phyloP scores from a whole-genome alignment of 2,888 invertebrate genomes.

The Crocallis elinguaria region DNA sequence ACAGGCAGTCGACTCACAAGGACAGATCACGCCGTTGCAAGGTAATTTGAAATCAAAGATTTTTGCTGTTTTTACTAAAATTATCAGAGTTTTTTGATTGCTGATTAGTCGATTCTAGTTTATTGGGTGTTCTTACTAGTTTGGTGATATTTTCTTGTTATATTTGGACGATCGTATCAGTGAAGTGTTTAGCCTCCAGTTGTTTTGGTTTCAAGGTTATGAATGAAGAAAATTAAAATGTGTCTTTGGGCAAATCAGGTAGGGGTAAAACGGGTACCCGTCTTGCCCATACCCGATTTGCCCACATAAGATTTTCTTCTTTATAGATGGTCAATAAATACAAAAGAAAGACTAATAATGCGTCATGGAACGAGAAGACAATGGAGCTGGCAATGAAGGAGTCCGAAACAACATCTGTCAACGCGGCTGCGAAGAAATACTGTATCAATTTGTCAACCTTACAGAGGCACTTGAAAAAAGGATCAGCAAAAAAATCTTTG shows the following conservation, averaged over 20 bases:
- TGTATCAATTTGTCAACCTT: conserved; percentile 25
- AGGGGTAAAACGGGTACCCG: conserved; percentile 8
- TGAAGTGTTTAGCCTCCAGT: neutral
- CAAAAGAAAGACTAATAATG: conserved; percentile 23
- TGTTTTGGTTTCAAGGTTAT: neutral
- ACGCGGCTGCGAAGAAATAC: conserved; percentile 23
- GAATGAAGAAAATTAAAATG: neutral
- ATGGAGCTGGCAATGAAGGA: conserved; percentile 27
- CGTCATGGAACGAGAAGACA: conserved; percentile 23
- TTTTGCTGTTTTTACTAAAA: neutral
- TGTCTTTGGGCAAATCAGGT: conserved; percentile 2
- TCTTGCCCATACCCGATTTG: neutral
- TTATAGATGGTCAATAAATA: neutral
- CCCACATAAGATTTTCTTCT: conserved; percentile 3
- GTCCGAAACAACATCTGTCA: conserved; percentile 23
- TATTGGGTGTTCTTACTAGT: neutral
- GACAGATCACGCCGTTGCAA: neutral
- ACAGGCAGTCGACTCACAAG: neutral
- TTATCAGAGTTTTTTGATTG: neutral
- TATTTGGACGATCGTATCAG: neutral
- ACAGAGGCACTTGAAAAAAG: conserved; percentile 25
- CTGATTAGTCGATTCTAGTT: neutral
- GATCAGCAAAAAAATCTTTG: conserved; percentile 17
- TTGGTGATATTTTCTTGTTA: neutral
- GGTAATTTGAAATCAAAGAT: neutral